These are phyloP conservation scores for Phylloscopus whistleri DNA, from an alignment of 2,113 vertebrate species.

Conservation along the genomic window DNA sequence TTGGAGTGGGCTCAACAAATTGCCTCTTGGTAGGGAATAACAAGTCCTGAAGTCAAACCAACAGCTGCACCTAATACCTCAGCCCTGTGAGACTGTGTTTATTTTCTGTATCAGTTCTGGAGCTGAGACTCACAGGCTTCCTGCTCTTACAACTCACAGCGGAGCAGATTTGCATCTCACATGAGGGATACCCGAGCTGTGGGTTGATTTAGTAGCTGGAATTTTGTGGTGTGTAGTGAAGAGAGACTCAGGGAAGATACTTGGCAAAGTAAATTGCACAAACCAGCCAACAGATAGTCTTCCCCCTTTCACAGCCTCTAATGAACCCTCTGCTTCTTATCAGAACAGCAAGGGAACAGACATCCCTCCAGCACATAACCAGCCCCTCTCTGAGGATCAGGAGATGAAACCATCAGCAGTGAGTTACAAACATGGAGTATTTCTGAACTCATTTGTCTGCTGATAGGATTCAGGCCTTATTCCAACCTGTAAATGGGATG, in stretches of 20 bases:
- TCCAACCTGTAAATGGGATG: background rate
- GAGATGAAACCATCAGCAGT: background rate
- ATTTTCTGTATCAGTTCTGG: background rate
- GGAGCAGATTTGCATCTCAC: background rate
- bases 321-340: background rate
- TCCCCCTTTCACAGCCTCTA: conserved; percentile 1
- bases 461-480: background rate
- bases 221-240: background rate
- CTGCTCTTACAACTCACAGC: background rate
- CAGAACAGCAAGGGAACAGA: background rate
- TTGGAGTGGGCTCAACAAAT: background rate
- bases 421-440: conserved; percentile 1
- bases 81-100: background rate
- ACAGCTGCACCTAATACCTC: background rate
- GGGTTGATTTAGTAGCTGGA: background rate
- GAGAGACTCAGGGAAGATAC: background rate
- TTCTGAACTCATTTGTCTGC: conserved; percentile 25
- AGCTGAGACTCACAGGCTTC: background rate
- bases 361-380: background rate
- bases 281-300: background rate
- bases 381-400: background rate
- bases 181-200: background rate
- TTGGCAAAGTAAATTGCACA: background rate
- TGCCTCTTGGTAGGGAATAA: background rate
- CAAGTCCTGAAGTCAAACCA: background rate